A percentile compares a stretch with the other conserved stretches of the same genome.
These are phyloP conservation scores for Bovichtus variegatus DNA, from an alignment of 2,797 vertebrate species.

Conservation along the genomic window DNA sequence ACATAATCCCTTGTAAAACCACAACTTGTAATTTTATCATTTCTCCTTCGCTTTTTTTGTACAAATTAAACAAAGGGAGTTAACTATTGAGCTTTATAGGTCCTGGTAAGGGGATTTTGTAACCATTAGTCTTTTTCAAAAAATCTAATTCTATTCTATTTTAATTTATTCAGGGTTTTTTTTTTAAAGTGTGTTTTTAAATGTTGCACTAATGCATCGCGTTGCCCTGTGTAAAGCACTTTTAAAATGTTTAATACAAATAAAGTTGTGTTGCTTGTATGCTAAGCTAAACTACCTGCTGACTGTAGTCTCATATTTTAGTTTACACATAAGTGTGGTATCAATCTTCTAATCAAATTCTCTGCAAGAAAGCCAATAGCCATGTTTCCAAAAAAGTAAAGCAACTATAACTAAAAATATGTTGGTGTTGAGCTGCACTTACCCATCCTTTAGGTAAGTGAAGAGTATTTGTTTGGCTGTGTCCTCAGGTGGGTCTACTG, in stretches of 20 bases:
- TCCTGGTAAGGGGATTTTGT: not conserved
- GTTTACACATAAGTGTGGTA: not conserved
- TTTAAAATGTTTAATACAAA: constrained; percentile 11
- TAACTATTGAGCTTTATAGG: constrained; percentile 7
- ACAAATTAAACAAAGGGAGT: too few relatives aligned
- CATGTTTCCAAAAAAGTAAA: not conserved
- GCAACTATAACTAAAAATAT: not conserved
- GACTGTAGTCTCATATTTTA: not conserved
- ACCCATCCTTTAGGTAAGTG: constrained; percentile 93
- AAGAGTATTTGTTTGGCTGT: constrained; percentile 93
- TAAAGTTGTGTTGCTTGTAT: not conserved
- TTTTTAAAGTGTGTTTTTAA: not conserved
- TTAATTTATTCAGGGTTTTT: not conserved
- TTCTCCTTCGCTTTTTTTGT: not conserved
- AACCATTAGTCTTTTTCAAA: not conserved
- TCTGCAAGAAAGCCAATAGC: not conserved
- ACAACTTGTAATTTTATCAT: too few relatives aligned
- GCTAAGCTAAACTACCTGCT: not conserved
- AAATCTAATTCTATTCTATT: not conserved
- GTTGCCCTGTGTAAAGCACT: not conserved
- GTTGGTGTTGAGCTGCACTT: constrained; percentile 59
- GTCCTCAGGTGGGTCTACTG: constrained; percentile 90
- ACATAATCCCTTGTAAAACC: not conserved
- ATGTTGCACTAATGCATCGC: not conserved
- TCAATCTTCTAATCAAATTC: not conserved